phyloP scores from a whole-genome alignment of 2,113 vertebrate species.

The Coptodon rendalli region DNA sequence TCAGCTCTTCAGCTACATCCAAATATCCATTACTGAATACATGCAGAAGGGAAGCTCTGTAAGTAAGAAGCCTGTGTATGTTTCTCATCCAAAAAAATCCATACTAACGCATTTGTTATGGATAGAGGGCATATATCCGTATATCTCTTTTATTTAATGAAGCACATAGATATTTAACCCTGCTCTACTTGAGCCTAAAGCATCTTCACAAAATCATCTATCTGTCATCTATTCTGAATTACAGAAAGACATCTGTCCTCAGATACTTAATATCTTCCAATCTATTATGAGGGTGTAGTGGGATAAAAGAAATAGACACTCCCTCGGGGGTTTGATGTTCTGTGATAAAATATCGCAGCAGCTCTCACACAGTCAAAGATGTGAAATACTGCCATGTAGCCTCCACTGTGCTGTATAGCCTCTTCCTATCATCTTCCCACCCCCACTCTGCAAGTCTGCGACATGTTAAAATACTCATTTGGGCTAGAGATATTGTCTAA shows the following conservation, averaged over 20 bases:
- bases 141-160: slow-evolving; percentile 17
- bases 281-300: neutral
- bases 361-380: neutral
- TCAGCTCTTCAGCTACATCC: neutral
- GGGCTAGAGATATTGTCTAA: slow-evolving; percentile 8
- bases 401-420: neutral
- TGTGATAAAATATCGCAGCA: slow-evolving; percentile 14
- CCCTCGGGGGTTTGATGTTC: slow-evolving; percentile 21
- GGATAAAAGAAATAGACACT: neutral
- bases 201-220: neutral
- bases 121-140: neutral
- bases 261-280: slow-evolving; percentile 7
- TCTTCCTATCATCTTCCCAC: slow-evolving; percentile 1
- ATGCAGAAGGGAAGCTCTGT: neutral
- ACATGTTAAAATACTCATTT: slow-evolving; percentile 12
- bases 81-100: neutral
- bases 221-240: neutral
- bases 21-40: neutral
- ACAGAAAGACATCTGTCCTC: neutral
- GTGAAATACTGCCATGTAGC: neutral
- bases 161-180: neutral
- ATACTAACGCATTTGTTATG: neutral
- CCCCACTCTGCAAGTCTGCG: neutral
- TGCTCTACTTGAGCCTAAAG: neutral
- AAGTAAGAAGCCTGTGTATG: neutral